phyloP scores from a whole-genome alignment of 2,797 vertebrate species.

The Diglossa cyanea region DNA sequence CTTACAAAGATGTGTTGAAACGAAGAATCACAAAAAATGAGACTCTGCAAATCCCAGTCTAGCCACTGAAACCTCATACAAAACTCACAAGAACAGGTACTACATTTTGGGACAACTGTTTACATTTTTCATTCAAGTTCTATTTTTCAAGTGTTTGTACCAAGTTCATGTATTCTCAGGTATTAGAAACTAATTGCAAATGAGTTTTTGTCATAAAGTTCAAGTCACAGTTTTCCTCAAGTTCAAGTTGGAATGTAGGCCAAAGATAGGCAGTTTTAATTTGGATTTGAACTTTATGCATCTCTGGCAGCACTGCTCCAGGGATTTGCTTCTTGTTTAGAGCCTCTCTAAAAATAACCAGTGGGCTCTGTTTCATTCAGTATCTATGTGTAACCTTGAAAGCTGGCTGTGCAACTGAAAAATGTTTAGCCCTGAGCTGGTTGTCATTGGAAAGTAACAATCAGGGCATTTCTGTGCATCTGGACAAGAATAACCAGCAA shows the following conservation, averaged over 20 bases:
- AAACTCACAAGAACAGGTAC: background rate
- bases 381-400: conserved; percentile 34
- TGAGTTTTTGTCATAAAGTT: background rate
- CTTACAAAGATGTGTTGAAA: background rate
- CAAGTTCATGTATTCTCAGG: background rate
- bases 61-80: background rate
- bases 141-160: background rate
- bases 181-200: background rate
- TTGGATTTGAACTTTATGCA: conserved; percentile 60
- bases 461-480: background rate
- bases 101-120: background rate
- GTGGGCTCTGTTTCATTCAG: conserved; percentile 49
- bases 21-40: background rate
- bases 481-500: background rate
- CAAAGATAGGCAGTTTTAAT: conserved; percentile 58
- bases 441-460: background rate
- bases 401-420: conserved; percentile 33
- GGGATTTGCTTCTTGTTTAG: conserved; percentile 61
- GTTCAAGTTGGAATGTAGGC: conserved; percentile 33
- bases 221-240: conserved; percentile 33
- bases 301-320: conserved; percentile 32
- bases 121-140: background rate
- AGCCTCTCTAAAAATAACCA: conserved; percentile 57
- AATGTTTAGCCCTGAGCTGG: background rate
- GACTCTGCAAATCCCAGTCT: background rate